These are phyloP conservation scores for Caenorhabditis tropicalis DNA, from an alignment of 1,140 invertebrate genomes.

Conservation along the genomic window DNA sequence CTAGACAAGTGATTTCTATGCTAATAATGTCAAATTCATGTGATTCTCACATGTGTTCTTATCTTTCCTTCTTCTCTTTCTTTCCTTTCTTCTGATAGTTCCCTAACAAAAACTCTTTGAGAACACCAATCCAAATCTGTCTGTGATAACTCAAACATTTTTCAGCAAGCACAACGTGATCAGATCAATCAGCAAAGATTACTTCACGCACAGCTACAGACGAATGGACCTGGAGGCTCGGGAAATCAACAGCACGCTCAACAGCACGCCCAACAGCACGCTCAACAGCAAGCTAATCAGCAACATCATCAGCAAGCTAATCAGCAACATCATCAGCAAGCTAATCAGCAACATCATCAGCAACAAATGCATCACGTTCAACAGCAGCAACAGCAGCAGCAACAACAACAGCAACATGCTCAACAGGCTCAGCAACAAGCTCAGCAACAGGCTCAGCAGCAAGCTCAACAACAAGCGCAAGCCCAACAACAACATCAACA, in stretches of 20 bases:
- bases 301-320: not conserved
- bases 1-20: not conserved
- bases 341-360: not conserved
- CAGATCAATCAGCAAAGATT: constrained; percentile 25
- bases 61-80: not conserved
- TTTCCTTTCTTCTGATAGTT: not conserved
- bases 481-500: not conserved
- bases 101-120: not conserved
- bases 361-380: constrained; percentile 20
- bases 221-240: constrained; percentile 17
- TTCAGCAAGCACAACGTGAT: constrained; percentile 14
- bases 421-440: not conserved
- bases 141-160: not conserved
- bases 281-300: not conserved
- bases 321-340: no score
- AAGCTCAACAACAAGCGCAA: constrained; percentile 1
- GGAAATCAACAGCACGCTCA: not conserved
- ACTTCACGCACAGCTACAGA: constrained; percentile 12
- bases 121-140: not conserved
- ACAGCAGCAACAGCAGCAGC: not conserved
- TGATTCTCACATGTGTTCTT: constrained; percentile 1
- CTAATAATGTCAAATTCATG: not conserved
- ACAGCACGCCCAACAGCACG: not conserved
- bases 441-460: not conserved
- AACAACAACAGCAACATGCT: not conserved